Base-by-base conservation (phyloP, 53 echinoderm and acorn worm species). In the Luidia sarsii region DNA sequence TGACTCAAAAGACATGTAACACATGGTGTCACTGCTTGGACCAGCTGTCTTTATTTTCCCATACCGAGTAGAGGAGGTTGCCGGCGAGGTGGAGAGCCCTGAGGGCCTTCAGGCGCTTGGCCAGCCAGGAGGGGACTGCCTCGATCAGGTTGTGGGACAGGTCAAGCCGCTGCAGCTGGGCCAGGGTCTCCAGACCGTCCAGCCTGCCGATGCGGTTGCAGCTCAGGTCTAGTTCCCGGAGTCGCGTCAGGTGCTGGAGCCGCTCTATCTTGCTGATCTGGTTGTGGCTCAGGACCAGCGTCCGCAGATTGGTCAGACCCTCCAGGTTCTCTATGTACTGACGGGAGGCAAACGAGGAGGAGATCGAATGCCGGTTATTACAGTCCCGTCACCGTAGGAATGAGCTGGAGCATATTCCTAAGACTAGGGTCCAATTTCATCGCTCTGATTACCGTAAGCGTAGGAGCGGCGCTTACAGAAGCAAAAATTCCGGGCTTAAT, bases 311-410 rank as follows among this genome's bases (percentile, higher is more conserved):
- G 38, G 79, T 88, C 53, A 93, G 69, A 18, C 83, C 81, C 13
- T 96, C 93, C 19, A 96, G 86, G 46, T 96, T 96, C 49, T 96
- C 97, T 41, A 96, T 88, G 83, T 94, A 96, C 94, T 95, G 70
- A 21, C 39, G 49, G 41, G 16, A 20, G 48, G 13, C 8, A 67
- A 27, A 8, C 29, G 14, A 0, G 16, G 15, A n/a, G n/a, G n/a
- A n/a, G n/a, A n/a, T n/a, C n/a, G n/a, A n/a, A n/a, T n/a, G n/a
- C n/a, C n/a, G n/a, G n/a, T n/a, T n/a, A n/a, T n/a, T n/a, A n/a
- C n/a, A n/a, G n/a, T n/a, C n/a, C n/a, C n/a, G n/a, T n/a, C n/a
- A n/a, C n/a, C n/a, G n/a, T n/a, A n/a, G n/a, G n/a, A n/a, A n/a
- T n/a, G n/a, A n/a, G n/a, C n/a, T n/a, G n/a, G n/a, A n/a, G n/a